These are phyloP conservation scores for Phthorimaea operculella DNA, from an alignment of 1,140 invertebrate genomes.

Conservation along the genomic window DNA sequence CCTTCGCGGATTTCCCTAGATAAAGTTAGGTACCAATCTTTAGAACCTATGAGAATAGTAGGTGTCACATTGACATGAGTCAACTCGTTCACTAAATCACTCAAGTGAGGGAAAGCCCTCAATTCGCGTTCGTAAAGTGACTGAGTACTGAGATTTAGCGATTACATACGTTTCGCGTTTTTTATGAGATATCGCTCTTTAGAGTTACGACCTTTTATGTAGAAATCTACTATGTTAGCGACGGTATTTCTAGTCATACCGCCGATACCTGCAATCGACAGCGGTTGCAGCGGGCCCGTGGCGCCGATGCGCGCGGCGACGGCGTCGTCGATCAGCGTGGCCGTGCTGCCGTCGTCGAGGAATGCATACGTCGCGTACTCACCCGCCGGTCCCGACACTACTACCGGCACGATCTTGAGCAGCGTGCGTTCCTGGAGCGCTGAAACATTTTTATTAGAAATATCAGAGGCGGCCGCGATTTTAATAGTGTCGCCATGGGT, in stretches of 20 bases:
- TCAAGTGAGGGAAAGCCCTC: conserved; percentile 6
- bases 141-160: conserved; percentile 7
- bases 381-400: background rate
- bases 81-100: conserved; percentile 6
- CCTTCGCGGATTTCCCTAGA: conserved; percentile 8
- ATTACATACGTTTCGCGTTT: conserved; percentile 8
- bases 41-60: conserved; percentile 17
- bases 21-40: conserved; percentile 17
- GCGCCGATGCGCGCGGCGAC: background rate
- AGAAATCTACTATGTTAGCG: conserved; percentile 10
- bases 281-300: background rate
- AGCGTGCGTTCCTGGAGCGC: too few species aligned
- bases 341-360: conserved; percentile 7
- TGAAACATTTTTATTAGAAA: too few species aligned
- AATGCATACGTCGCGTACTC: background rate
- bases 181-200: conserved; percentile 7
- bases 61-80: conserved; percentile 10
- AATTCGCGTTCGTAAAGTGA: conserved; percentile 4
- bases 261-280: conserved; percentile 8
- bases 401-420: too few species aligned
- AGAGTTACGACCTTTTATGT: conserved; percentile 12
- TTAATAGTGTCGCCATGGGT: too few species aligned
- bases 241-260: conserved; percentile 6
- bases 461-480: too few species aligned
- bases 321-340: conserved; percentile 3